phyloP scores from a whole-genome alignment of 2,888 invertebrate genomes.

The Brachynemurus nebulosus region DNA sequence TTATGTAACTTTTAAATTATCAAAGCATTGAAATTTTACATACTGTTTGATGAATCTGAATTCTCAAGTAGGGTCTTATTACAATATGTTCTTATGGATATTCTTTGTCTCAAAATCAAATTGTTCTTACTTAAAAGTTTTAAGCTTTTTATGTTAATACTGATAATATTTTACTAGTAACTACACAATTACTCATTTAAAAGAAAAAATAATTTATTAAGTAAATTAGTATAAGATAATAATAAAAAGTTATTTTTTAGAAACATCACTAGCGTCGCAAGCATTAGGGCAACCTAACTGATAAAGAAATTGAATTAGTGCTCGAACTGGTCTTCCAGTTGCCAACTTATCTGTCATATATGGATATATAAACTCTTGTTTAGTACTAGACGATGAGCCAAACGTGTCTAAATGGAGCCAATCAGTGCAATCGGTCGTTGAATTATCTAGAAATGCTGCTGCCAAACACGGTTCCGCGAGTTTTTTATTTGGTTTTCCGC shows the following conservation, averaged over 20 bases:
- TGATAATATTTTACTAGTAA: neutral
- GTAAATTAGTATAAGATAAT: neutral
- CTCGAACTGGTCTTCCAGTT: constrained; percentile 37
- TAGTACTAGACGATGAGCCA: constrained; percentile 36
- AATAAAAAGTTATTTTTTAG: neutral
- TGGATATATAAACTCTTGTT: constrained; percentile 35
- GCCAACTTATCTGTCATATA: constrained; percentile 38
- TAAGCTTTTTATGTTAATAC: too few relatives aligned
- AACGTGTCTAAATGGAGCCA: constrained; percentile 49
- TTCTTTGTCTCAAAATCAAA: too few relatives aligned
- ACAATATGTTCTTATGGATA: too few relatives aligned
- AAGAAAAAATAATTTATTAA: neutral
- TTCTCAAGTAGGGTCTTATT: too few relatives aligned
- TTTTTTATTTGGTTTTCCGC: constrained; percentile 28
- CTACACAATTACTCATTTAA: neutral
- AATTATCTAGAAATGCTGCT: constrained; percentile 35
- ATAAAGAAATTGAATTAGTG: constrained; percentile 33
- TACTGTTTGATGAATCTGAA: too few relatives aligned
- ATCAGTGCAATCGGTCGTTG: constrained; percentile 37
- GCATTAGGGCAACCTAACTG: constrained; percentile 28
- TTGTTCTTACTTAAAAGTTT: too few relatives aligned
- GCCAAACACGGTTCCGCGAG: constrained; percentile 28
- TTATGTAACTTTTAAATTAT: too few relatives aligned
- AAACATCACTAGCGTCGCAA: neutral
- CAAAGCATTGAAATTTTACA: too few relatives aligned